Base-by-base conservation (phyloP, 2,113 vertebrate species). In the Sclerurus mexicanus region DNA sequence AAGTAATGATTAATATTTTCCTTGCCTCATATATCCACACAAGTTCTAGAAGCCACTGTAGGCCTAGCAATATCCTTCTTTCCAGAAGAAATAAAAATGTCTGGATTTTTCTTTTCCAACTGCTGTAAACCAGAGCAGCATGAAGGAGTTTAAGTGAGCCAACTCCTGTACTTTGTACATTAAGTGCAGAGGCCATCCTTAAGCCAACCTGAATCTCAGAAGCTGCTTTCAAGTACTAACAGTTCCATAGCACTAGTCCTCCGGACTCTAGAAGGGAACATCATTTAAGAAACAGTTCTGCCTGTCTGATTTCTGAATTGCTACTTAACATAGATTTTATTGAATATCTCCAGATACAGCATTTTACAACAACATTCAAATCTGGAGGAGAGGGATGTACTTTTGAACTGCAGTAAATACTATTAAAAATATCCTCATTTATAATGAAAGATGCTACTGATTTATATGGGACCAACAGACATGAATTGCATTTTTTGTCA, bases 1-100 rank as follows among this genome's bases (percentile, higher is more conserved):
- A 87, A 92, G 60, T 78, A 82, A 93, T 60, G 78, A 87, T 95
- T 94, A 93, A 77, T 91, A 67, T 83, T 89, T 93, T 84, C 80
- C 79, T 64, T 73, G 53, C 55, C 69, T 87, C 78, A 63, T 47
- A 21, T n/a, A 88, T 40, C 33, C 83, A 50, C 23, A 72, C 44
- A 82, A 78, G 33, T 82, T 69, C 62, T 92, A 87, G 52, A 95
- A 92, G 72, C 35, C 6, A 7, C 44, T 71, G n/a, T 40, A 59
- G 63, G 44, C 53, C 74, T 85, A 37, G 68, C 33, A 75, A 58
- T 35, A 95, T 10, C 50, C n/a, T 78, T 42, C 44, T 73, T 84
- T 53, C n/a, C 3, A 7, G 53, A 82, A 47, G 39, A 77, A 85
- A 80, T 14, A 87, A 58, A 73, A 78, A 35, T 30, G 20, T 12